Evolutionary conservation across 2,888 invertebrate species (phyloP).

Genomic region (Himalopsyche japonica): DNA sequence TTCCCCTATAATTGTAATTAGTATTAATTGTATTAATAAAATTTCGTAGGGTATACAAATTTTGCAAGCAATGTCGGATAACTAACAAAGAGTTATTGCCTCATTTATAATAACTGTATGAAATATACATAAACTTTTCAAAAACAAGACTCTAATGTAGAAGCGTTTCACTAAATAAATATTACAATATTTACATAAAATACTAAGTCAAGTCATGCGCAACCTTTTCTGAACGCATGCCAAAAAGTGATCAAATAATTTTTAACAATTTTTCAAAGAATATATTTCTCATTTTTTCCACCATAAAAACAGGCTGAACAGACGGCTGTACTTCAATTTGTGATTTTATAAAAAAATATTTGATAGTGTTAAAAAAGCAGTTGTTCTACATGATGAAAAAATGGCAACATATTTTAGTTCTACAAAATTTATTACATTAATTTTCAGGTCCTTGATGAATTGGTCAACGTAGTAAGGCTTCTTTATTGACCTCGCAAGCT

Average conservation of each 20-base stretch:
- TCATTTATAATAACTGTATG: neutral
- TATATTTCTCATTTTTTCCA: no score
- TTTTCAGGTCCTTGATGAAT: no score
- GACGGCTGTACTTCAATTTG: no score
- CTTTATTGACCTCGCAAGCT: no score
- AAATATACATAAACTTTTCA: neutral
- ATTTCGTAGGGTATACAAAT: neutral
- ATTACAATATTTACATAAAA: neutral
- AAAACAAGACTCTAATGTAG: neutral
- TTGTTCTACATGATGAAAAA: no score
- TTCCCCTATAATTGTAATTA: neutral
- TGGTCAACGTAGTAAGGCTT: no score
- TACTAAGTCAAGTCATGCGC: neutral
- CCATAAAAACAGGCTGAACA: no score
- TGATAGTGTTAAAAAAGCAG: no score
- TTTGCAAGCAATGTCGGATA: neutral
- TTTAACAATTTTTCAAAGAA: no score
- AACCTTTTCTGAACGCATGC: neutral
- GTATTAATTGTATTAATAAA: neutral
- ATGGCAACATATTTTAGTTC: no score
- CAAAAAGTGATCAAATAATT: neutral
- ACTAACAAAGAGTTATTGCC: neutral
- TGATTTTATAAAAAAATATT: no score
- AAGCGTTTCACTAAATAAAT: neutral
- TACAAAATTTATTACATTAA: no score